Evolutionary conservation across 2,888 invertebrate genomes (phyloP), one percentile per base, ranked within the genome.

Genomic region (Xylota sylvarum): DNA sequence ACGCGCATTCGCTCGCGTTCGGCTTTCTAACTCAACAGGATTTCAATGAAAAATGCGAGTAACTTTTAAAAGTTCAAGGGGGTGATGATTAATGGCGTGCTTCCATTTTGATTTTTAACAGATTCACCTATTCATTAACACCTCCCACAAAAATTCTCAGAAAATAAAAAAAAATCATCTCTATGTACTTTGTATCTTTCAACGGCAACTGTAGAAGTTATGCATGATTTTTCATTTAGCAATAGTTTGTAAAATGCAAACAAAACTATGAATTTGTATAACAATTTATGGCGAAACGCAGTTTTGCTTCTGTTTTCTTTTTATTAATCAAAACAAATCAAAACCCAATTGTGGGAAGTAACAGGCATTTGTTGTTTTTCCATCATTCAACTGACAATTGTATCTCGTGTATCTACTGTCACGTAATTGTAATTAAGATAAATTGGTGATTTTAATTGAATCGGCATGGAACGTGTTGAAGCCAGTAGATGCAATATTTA

Each of bases 361-460:
- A 30, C 27, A 55, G 32, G 1, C 6, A 27, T 14, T 55, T 5
- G 27, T 23, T n/a, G 9, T 32, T 9, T 56, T 9, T 5, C 37
- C 4, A 12, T 6, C 12, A 19, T 10, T 6, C 58, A 19, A 5
- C 14, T 27, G 14, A 6, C 17, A 32, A 14, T 56, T 32, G 56
- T 56, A 14, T 14, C 56, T 37, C 35, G 9, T 56, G 19, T 17
- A 9, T 14, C 7, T 55, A n/a, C 35, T 35, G 50, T n/a, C 40
- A 55, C 52, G 69, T 55, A 55, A 55, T 69, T 14, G 69, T 55
- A 69, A 52, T 30, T 69, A 55, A 69, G 43, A 69, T 56, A 43
- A 56, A 56, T 69, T 69, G 69, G 10, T 50, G 43, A 69, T 69
- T 69, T 55, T 40, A 69, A 69, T 69, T 69, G 55, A 67, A 52